A percentile compares a stretch with the other conserved stretches of the same genome.
Conservation (phyloP, 2,113 vertebrate species). For the Etia nguti region DNA sequence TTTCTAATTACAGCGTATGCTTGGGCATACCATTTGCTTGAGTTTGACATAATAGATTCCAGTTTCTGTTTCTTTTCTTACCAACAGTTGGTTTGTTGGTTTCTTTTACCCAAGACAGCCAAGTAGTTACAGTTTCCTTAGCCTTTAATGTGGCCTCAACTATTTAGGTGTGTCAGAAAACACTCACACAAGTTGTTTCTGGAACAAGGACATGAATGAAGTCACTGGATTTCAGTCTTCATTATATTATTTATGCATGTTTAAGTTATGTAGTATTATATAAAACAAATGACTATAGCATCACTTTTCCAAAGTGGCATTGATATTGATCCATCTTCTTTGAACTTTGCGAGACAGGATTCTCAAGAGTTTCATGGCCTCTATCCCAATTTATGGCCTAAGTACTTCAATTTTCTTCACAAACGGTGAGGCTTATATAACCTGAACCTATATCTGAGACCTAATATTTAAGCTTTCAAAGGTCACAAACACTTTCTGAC, state of each 20-base stretch:
- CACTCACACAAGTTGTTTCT: not conserved
- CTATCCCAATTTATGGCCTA: not conserved
- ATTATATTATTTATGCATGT: not conserved
- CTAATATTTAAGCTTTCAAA: not conserved
- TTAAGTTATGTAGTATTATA: not conserved
- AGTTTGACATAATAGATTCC: not conserved
- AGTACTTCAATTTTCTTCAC: not conserved
- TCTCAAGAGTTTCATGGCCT: not conserved
- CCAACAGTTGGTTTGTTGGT: not conserved
- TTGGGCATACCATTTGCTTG: not conserved
- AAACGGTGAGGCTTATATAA: not conserved
- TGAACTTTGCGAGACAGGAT: not conserved
- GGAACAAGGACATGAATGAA: not conserved
- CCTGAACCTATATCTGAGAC: not conserved
- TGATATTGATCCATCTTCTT: not conserved
- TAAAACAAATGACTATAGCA: not conserved
- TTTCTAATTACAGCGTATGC: not conserved
- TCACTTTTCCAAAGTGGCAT: not conserved
- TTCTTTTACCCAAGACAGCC: not conserved
- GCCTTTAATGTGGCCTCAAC: not conserved
- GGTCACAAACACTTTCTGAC: not conserved
- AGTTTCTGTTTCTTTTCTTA: not conserved
- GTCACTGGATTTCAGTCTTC: not conserved
- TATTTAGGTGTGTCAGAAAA: not conserved
- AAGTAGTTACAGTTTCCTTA: not conserved